Evolutionary conservation across 2,113 vertebrate genomes (phyloP), one percentile per base, ranked within the genome.

Genomic region (Cyanoramphus novaezelandiae): DNA sequence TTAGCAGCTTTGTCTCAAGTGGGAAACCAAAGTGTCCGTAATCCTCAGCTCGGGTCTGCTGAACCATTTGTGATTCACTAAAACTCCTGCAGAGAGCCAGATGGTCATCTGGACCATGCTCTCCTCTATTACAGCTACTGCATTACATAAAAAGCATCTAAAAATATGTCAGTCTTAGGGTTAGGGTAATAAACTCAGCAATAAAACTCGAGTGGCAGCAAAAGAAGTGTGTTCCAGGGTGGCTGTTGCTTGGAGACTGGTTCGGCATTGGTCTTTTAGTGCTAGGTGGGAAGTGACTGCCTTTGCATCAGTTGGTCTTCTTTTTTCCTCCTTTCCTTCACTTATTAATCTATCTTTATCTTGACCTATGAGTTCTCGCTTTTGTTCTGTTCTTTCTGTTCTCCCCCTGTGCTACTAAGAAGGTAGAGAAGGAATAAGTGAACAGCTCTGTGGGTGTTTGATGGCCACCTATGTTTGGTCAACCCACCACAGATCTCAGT

Each of bases 81-180:
- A 79, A 89, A 70, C 77, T 47, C 77, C 86, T 93, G 89, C 81
- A 82, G 94, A 95, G 80, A 87, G 74, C 70, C 96, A 96, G 83
- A 76, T 95, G 94, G 91, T 85, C 83, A 94, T 53, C 9, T 85
- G 93, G 86, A 95, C 92, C 64, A 84, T 1, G 64, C 33, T 86
- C 29, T 89, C 62, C 80, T 89, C 69, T 93, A 86, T 84, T 71
- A 91, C 65, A 91, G 80, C 57, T 89, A 86, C 83, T 91, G 81
- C 77, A 76, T 64, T 86, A 82, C 52, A 75, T 76, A 79, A 86
- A 82, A 95, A 57, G 81, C 78, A 87, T 82, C 80, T 96, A 95
- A 93, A 95, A 91, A 47, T 84, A 95, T 20, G 57, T 79, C 69
- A 75, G 50, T 41, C 52, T 92, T 62, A 93, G 74, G 46, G 46